These are phyloP conservation scores for Nemapogon koenigi DNA, from an alignment of 2,888 invertebrate species.

Conservation along the genomic window DNA sequence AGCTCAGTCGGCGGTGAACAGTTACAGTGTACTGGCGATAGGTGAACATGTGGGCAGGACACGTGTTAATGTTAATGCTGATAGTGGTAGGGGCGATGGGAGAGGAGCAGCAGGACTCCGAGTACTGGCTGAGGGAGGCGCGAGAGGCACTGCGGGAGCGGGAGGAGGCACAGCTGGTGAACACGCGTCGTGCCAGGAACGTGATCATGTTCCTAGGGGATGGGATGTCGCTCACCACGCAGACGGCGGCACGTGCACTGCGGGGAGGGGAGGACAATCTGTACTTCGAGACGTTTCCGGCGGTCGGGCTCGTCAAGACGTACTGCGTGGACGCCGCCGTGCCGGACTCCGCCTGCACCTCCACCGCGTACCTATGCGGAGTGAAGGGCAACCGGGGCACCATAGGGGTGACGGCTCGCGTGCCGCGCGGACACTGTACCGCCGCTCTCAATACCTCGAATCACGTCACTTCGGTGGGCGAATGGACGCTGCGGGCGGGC, in stretches of 20 bases:
- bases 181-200: conserved; percentile 45
- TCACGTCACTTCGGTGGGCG: conserved; percentile 57
- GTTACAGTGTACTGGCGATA: no score
- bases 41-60: no score
- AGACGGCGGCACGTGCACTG: conserved; percentile 70
- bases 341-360: conserved; percentile 60
- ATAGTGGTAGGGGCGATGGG: no score
- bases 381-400: conserved; percentile 52
- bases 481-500: conserved; percentile 59
- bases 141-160: conserved; percentile 38
- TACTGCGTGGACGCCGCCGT: conserved; percentile 56
- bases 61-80: no score
- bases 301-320: conserved; percentile 57
- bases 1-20: no score
- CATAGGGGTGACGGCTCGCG: conserved; percentile 52
- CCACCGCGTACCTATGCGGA: conserved; percentile 57
- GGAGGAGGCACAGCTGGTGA: conserved; percentile 62
- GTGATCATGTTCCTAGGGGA: conserved; percentile 77
- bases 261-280: conserved; percentile 68
- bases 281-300: conserved; percentile 69
- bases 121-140: conserved; percentile 55
- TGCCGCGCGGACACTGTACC: conserved; percentile 48
- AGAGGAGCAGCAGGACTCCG: conserved; percentile 17
- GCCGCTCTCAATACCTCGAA: conserved; percentile 32
- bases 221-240: conserved; percentile 76